Evolutionary conservation across 2,113 vertebrate genomes (phyloP).

Genomic region (Lota lota): DNA sequence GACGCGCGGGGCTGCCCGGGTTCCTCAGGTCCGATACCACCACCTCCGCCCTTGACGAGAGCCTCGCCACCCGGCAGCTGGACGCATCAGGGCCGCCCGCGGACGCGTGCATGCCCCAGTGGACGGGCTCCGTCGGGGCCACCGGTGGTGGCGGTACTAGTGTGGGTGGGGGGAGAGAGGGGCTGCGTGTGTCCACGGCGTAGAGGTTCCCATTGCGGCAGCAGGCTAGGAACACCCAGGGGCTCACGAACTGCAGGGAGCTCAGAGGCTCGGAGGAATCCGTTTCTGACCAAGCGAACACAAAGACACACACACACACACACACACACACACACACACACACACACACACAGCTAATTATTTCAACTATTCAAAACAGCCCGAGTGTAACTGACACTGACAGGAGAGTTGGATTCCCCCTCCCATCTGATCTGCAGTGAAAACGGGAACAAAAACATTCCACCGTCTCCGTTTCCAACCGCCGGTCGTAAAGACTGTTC

Average conservation of each 20-base stretch:
- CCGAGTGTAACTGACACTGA: too few species aligned
- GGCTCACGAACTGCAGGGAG: slow-evolving; percentile 70
- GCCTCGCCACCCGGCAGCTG: slow-evolving; percentile 56
- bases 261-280: slow-evolving; percentile 66
- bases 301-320: neutral
- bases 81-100: neutral
- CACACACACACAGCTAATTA: neutral
- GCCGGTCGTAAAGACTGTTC: too few species aligned
- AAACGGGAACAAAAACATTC: neutral
- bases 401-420: too few species aligned
- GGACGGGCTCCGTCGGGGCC: rapidly evolving
- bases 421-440: too few species aligned
- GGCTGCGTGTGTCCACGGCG: slow-evolving; percentile 74
- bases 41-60: slow-evolving; percentile 71
- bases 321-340: slow-evolving; percentile 1
- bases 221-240: slow-evolving; percentile 69
- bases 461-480: too few species aligned
- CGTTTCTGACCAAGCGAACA: slow-evolving; percentile 37
- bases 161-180: neutral
- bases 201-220: slow-evolving; percentile 69
- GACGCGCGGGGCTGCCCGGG: slow-evolving; percentile 38
- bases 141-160: neutral
- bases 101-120: slow-evolving; percentile 70
- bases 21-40: slow-evolving; percentile 74
- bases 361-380: too few species aligned